Percentiles rank a stretch among this genome's conserved stretches.
These are phyloP conservation scores for Cyclargus thomasi DNA, from an alignment of 1,140 invertebrate genomes.

Conservation along the genomic window DNA sequence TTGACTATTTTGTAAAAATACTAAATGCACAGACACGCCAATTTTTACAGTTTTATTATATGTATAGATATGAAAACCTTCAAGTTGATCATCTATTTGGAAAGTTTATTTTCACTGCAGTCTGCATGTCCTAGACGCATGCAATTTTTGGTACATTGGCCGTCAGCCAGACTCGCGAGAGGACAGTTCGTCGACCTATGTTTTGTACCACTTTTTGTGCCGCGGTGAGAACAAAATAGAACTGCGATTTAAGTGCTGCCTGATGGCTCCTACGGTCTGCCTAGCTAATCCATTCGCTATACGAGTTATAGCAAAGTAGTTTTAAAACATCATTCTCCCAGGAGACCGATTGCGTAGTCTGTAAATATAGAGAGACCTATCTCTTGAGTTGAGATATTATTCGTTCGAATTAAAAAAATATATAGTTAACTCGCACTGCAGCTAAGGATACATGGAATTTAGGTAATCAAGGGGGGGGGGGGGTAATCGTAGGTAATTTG, in stretches of 20 bases:
- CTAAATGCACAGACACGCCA: too few relatives aligned
- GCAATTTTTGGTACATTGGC: constrained; percentile 19
- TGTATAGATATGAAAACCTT: too few relatives aligned
- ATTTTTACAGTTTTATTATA: too few relatives aligned
- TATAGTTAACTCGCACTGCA: too few relatives aligned
- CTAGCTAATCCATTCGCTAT: not conserved
- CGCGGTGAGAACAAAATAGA: constrained; percentile 11
- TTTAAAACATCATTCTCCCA: not conserved
- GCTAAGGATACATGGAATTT: too few relatives aligned
- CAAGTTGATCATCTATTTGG: too few relatives aligned
- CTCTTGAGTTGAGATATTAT: too few relatives aligned
- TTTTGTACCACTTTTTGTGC: constrained; percentile 16
- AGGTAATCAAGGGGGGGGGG: too few relatives aligned
- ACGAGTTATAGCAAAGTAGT: not conserved
- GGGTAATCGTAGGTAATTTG: too few relatives aligned
- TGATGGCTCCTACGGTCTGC: not conserved
- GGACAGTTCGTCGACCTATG: constrained; percentile 21
- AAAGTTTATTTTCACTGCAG: not conserved
- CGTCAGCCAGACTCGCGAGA: constrained; percentile 17
- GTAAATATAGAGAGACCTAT: not conserved
- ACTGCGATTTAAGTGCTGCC: not conserved
- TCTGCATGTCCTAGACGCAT: constrained; percentile 27
- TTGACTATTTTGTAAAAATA: too few relatives aligned
- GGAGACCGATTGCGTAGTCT: not conserved
- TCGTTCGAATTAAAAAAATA: too few relatives aligned